Percentiles rank a stretch among this genome's conserved stretches.
phyloP scores from a whole-genome alignment of 1,140 invertebrate genomes.

The Diploscapter pachys region DNA sequence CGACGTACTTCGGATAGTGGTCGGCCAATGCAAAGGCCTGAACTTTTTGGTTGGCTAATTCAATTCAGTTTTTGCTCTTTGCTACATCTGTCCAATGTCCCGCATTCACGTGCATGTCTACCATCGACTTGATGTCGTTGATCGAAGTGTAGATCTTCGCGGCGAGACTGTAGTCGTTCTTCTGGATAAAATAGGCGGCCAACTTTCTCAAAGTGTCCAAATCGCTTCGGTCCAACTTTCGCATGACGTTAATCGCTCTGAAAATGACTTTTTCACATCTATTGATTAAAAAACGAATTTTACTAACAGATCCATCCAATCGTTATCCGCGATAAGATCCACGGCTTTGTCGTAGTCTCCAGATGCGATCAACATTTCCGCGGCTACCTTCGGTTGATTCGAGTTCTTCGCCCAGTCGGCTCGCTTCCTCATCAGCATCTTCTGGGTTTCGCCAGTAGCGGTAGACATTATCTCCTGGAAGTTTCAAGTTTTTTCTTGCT shows the following conservation, averaged over 20 bases:
- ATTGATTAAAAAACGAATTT: conserved; percentile 1
- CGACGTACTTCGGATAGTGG: conserved; percentile 77
- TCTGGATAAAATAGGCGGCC: conserved; percentile 19
- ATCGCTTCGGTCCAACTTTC: conserved; percentile 23
- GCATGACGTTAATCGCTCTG: conserved; percentile 26
- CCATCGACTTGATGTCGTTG: conserved; percentile 18
- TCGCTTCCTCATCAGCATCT: conserved; percentile 52
- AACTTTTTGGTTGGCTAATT: not conserved
- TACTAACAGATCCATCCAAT: conserved; percentile 81
- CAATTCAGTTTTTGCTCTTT: too few species aligned
- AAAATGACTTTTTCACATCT: not conserved
- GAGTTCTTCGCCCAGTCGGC: conserved; percentile 95
- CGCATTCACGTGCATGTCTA: conserved; percentile 27
- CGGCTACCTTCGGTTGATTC: conserved; percentile 87
- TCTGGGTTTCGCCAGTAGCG: conserved; percentile 55
- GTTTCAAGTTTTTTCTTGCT: conserved; percentile 5
- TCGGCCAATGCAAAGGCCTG: conserved; percentile 81
- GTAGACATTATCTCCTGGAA: conserved; percentile 53
- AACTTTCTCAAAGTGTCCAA: conserved; percentile 25
- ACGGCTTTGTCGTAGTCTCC: conserved; percentile 86
- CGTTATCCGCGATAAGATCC: conserved; percentile 85
- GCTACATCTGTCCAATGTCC: conserved; percentile 34
- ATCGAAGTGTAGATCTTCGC: conserved; percentile 19
- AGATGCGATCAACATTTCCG: conserved; percentile 91
- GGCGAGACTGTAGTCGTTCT: conserved; percentile 26